These are phyloP conservation scores for Lymantria dispar DNA, from an alignment of 2,888 invertebrate species.

Conservation along the genomic window DNA sequence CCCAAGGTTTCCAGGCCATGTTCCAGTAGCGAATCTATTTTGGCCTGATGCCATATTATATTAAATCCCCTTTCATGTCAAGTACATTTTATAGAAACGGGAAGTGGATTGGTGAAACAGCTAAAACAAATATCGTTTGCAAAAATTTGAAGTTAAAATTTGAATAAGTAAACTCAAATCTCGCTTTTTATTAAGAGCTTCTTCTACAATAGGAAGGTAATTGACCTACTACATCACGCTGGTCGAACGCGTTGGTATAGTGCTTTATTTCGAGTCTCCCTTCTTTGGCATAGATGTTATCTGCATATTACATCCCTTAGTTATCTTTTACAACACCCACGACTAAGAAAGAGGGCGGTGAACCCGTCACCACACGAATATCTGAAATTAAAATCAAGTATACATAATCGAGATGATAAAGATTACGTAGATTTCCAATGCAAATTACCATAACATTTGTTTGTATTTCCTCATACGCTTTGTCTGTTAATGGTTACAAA, in stretches of 20 bases:
- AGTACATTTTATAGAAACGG: background rate
- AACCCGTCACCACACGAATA: too few relatives aligned
- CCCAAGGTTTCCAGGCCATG: background rate
- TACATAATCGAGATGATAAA: constrained; percentile 19
- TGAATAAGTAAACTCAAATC: too few relatives aligned
- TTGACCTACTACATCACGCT: too few relatives aligned
- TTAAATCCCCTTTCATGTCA: background rate
- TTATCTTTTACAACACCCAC: too few relatives aligned
- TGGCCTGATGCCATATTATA: background rate
- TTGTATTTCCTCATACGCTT: constrained; percentile 17
- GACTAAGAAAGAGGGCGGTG: too few relatives aligned
- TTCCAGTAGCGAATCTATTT: background rate
- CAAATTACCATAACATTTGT: constrained; percentile 27
- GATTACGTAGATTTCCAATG: constrained; percentile 31
- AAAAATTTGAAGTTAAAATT: background rate
- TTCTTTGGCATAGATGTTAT: too few relatives aligned
- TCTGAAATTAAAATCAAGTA: constrained; percentile 11
- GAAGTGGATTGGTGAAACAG: background rate
- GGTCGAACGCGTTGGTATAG: too few relatives aligned
- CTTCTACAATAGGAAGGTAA: too few relatives aligned
- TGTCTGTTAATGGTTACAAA: constrained; percentile 33
- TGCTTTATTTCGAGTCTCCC: too few relatives aligned
- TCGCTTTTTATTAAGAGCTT: background rate
- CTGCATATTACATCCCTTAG: too few relatives aligned
- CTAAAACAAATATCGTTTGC: background rate